Conservation (phyloP, 2,888 invertebrate genomes). For the Smittia aterrima region DNA sequence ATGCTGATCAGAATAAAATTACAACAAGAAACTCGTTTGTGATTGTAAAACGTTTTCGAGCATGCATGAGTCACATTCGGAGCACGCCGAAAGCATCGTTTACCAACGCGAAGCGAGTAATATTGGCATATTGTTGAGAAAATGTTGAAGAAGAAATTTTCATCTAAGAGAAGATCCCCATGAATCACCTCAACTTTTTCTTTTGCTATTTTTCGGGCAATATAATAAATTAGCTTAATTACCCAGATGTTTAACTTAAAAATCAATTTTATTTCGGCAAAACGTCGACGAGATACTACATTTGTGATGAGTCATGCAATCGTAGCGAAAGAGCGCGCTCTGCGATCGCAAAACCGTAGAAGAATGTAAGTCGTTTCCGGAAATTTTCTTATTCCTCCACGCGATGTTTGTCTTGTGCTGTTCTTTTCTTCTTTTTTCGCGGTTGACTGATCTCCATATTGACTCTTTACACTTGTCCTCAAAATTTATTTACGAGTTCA, state of each 20-base stretch:
- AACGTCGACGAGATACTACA: background rate
- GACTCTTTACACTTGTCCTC: slow-evolving; percentile 19
- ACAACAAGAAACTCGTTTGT: background rate
- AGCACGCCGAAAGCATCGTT: slow-evolving; percentile 7
- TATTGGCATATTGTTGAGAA: background rate
- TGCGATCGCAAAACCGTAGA: slow-evolving; percentile 2
- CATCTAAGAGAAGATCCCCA: background rate
- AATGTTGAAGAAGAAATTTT: background rate
- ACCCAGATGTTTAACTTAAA: background rate
- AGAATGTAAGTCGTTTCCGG: slow-evolving; percentile 22
- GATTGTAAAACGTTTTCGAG: background rate
- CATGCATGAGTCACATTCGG: slow-evolving; percentile 5
- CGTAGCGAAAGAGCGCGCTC: background rate
- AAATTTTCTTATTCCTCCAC: background rate
- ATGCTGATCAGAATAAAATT: slow-evolving; percentile 27
- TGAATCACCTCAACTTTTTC: background rate
- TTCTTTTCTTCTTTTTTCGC: background rate
- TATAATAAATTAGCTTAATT: slow-evolving; percentile 13
- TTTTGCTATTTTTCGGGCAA: background rate
- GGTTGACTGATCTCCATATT: slow-evolving; percentile 8
- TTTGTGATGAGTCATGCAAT: background rate
- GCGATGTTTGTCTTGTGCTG: background rate
- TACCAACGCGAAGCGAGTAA: slow-evolving; percentile 10
- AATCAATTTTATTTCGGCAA: background rate
- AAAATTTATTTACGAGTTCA: background rate